phyloP scores from a whole-genome alignment of 1,140 invertebrate genomes.

The Macrosteles quadrilineatus region DNA sequence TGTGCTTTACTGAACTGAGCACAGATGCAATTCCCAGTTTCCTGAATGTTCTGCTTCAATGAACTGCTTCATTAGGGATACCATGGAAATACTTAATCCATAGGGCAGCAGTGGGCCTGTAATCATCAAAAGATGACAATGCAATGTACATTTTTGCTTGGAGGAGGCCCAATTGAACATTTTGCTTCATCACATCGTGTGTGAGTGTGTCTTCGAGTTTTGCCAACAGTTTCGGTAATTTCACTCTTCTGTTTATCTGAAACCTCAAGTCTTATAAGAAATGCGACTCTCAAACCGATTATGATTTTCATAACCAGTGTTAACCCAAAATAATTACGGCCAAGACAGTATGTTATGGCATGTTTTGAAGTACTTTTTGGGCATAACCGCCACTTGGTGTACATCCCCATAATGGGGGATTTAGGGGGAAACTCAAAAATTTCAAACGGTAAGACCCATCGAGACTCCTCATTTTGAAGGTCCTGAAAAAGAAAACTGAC shows the following conservation, averaged over 20 bases:
- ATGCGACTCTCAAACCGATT: too few relatives aligned
- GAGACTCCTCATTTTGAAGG: too few relatives aligned
- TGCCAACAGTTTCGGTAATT: constrained; percentile 36
- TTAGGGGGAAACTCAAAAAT: too few relatives aligned
- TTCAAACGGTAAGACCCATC: too few relatives aligned
- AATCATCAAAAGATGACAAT: not conserved
- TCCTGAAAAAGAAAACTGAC: too few relatives aligned
- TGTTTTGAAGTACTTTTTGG: too few relatives aligned
- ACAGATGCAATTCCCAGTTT: constrained; percentile 48
- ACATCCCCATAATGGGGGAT: too few relatives aligned
- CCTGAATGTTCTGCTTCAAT: too few relatives aligned
- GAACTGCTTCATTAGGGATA: constrained; percentile 50
- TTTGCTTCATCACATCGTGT: not conserved
- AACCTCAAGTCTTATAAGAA: constrained; percentile 32
- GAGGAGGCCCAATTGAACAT: not conserved
- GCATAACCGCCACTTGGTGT: too few relatives aligned
- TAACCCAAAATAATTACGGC: constrained; percentile 37
- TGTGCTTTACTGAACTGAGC: constrained; percentile 47
- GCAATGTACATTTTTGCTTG: not conserved
- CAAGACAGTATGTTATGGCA: constrained; percentile 44
- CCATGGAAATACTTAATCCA: constrained; percentile 47
- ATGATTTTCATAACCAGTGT: too few relatives aligned
- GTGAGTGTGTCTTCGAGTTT: not conserved
- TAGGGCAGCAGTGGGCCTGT: not conserved
- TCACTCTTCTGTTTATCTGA: constrained; percentile 44